Evolutionary conservation across 2,797 vertebrate genomes (phyloP), one percentile per base, ranked within the genome.

Genomic region (Atherinosoma microstoma): DNA sequence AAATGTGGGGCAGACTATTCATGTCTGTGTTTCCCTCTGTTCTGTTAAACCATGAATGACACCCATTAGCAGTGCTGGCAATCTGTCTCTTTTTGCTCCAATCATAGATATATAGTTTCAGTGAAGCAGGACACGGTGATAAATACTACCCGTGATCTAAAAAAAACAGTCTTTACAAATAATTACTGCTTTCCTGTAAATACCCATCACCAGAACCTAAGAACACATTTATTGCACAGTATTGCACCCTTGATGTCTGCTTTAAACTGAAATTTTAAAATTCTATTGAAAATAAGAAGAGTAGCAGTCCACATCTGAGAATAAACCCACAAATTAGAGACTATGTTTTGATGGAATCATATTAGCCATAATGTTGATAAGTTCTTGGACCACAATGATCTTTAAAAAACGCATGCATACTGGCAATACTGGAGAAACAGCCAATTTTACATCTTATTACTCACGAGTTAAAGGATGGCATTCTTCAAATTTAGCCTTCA

Each of bases 31-130:
- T 61, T 78, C 38, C 38, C n/a, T 78, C 58, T 79, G 49, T 79
- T 76, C 59, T 82, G 51, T 73, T 65, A 64, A 82, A 67, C 82
- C 84, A 91, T 87, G 76, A 91, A 89, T 88, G 75, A 76, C 69
- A 76, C 45, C 83, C 79, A 87, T 88, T 89, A 86, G 67, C 42
- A 36, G 27, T 67, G 79, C 80, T 84, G 73, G 62, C 54, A 87
- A 82, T 66, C 61, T 64, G 59, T 82, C 78, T 78, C 45, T 77
- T 70, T 85, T 78, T 62, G 70, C 76, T 83, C 61, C 36, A 73
- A 45, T 84, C 75, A 85, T 49, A 86, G 62, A 73, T 75, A 83
- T 63, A 51, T 51, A 79, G 59, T 53, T 82, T 69, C 77, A 51
- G 47, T 64, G 49, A 64, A 67, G 40, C 63, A 83, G 32, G 34